Evolutionary conservation across 2,797 vertebrate genomes (phyloP).

Genomic region (Xerus rutilus): DNA sequence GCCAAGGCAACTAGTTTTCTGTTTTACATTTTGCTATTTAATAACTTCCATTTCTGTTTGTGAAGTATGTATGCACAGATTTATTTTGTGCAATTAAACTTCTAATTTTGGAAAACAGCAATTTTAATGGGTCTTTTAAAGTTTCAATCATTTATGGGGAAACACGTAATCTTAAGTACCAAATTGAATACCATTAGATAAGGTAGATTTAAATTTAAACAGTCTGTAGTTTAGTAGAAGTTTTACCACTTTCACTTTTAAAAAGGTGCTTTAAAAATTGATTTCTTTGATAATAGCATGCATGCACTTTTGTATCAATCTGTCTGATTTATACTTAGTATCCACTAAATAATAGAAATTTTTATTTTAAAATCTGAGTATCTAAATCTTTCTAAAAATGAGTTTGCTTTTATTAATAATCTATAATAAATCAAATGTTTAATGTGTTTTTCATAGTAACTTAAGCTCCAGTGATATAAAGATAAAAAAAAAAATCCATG

Average conservation of each 20-base stretch:
- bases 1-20: slow-evolving; percentile 3
- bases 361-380: slow-evolving; percentile 15
- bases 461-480: not conserved
- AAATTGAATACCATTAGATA: slow-evolving; percentile 42
- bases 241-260: slow-evolving; percentile 24
- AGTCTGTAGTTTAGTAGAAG: not conserved
- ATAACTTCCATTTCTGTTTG: slow-evolving; percentile 47
- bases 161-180: slow-evolving; percentile 7
- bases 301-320: not conserved
- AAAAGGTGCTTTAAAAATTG: not conserved
- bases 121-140: slow-evolving; percentile 45
- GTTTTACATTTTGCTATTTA: slow-evolving; percentile 56
- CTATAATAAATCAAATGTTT: not conserved
- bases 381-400: not conserved
- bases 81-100: slow-evolving; percentile 8
- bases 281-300: not conserved
- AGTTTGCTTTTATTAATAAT: not conserved
- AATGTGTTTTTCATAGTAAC: not conserved
- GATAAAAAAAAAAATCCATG: not conserved
- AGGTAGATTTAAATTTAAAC: slow-evolving; percentile 34
- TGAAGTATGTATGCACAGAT: slow-evolving; percentile 39
- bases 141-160: slow-evolving; percentile 35
- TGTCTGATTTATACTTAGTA: not conserved
- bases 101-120: slow-evolving; percentile 44
- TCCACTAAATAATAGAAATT: not conserved